Conservation (phyloP, 2,113 vertebrate genomes). For the Labeo catla region DNA sequence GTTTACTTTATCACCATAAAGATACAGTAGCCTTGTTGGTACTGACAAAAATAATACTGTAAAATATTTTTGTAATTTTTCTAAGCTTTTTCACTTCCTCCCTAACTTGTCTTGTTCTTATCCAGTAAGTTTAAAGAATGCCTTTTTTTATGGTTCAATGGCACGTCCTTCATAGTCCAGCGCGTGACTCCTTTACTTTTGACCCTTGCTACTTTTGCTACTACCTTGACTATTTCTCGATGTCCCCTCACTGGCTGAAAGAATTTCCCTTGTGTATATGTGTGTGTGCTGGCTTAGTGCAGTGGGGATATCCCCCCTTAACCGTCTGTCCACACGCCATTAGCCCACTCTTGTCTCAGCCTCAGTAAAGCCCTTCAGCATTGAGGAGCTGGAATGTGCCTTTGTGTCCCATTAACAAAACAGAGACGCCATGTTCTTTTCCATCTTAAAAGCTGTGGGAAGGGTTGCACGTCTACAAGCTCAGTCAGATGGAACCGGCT, state of each 20-base stretch:
- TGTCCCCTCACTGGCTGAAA: constrained; percentile 19
- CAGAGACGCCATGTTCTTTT: constrained; percentile 48
- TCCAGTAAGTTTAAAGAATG: not conserved
- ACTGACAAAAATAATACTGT: not conserved
- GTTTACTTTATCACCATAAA: not conserved
- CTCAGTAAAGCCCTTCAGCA: constrained; percentile 52
- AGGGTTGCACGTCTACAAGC: constrained; percentile 25
- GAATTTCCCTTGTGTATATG: constrained; percentile 21
- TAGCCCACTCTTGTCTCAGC: constrained; percentile 56
- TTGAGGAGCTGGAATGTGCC: constrained; percentile 55
- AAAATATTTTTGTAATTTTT: not conserved
- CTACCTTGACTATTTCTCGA: constrained; percentile 18
- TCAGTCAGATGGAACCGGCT: constrained; percentile 50
- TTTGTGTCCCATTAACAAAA: constrained; percentile 52
- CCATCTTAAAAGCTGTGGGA: constrained; percentile 42
- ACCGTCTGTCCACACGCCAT: constrained; percentile 48
- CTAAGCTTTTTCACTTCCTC: not conserved
- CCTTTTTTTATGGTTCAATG: not conserved
- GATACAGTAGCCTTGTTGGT: not conserved
- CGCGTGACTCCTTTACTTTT: not conserved
- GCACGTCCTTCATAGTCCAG: not conserved
- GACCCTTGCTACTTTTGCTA: constrained; percentile 12
- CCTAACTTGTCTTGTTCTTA: not conserved
- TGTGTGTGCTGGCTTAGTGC: not conserved
- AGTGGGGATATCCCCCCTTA: constrained; percentile 35